Conservation (phyloP, 2,888 invertebrate genomes). For the Branchinecta sandiegonensis region DNA sequence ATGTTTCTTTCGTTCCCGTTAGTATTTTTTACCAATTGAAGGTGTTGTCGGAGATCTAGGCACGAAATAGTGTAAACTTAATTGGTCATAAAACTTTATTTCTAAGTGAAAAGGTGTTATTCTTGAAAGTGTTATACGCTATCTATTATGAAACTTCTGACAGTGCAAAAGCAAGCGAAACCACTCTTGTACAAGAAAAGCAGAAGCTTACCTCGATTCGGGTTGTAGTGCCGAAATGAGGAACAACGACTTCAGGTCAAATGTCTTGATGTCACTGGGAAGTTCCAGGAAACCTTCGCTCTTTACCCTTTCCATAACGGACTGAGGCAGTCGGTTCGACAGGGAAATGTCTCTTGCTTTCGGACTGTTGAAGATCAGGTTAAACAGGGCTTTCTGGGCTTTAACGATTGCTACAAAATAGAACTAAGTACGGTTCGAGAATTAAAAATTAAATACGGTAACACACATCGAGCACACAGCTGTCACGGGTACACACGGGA, state of each 20-base stretch:
- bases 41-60: no score
- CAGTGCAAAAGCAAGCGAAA: no score
- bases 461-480: no score
- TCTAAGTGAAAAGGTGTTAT: no score
- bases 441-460: no score
- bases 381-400: constrained; percentile 74
- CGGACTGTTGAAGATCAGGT: constrained; percentile 62
- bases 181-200: neutral
- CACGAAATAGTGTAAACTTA: no score
- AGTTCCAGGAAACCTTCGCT: neutral
- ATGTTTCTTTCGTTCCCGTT: no score
- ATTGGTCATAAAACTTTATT: no score
- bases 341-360: constrained; percentile 34
- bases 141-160: no score
- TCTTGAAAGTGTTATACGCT: no score
- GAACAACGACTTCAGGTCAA: constrained; percentile 4
- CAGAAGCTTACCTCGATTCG: neutral
- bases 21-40: no score
- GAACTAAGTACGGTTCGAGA: neutral
- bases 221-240: neutral
- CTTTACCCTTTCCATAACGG: neutral
- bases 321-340: neutral
- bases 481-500: no score
- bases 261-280: neutral
- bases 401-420: constrained; percentile 46